These are phyloP conservation scores for Herpetotheres cachinnans DNA, from an alignment of 2,113 vertebrate species.

Conservation along the genomic window DNA sequence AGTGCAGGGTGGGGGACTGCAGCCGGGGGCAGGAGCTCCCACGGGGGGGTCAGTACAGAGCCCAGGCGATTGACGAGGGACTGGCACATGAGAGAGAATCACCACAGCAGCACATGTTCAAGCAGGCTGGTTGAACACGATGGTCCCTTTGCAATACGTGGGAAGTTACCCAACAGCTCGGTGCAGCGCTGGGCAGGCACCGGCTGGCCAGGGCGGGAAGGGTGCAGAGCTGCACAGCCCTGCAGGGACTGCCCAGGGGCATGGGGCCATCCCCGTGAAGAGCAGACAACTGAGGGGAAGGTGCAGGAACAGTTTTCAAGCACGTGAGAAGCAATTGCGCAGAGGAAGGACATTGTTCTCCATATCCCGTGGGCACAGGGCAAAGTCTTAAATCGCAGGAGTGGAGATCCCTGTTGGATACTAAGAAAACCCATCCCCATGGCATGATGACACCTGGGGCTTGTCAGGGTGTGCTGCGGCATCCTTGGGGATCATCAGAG, in stretches of 20 bases:
- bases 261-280: fast-evolving
- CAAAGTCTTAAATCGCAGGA: background rate
- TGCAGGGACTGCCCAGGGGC: fast-evolving
- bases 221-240: background rate
- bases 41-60: fast-evolving
- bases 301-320: background rate
- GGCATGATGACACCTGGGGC: background rate
- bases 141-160: fast-evolving
- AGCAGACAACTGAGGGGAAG: background rate
- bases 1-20: background rate
- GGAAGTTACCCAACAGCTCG: fast-evolving
- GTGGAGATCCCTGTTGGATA: background rate
- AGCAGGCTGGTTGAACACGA: background rate
- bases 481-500: background rate
- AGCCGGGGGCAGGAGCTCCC: background rate
- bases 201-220: background rate
- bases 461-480: background rate
- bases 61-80: fast-evolving
- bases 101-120: fast-evolving
- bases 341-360: background rate
- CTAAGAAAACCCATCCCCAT: background rate
- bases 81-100: fast-evolving
- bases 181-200: background rate
- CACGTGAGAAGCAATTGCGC: fast-evolving
- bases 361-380: background rate